Evolutionary conservation across 2,797 vertebrate genomes (phyloP).

Genomic region (Tiaroga cobitis): DNA sequence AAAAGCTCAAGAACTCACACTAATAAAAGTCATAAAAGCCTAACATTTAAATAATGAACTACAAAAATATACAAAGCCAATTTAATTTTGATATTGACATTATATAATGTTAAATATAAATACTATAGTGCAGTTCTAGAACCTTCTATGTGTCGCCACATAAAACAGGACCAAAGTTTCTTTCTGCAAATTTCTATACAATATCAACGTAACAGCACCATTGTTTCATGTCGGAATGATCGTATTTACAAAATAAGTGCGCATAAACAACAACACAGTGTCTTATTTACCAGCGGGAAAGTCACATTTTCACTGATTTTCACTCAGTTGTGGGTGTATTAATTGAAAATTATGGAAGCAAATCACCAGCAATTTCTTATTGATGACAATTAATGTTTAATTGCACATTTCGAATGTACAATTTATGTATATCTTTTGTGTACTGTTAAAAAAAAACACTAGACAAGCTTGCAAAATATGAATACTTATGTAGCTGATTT

Average conservation of each 20-base stretch:
- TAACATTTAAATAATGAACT: background rate
- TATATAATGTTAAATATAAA: no score
- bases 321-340: background rate
- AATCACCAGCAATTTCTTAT: background rate
- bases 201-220: background rate
- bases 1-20: background rate
- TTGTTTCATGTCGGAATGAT: background rate
- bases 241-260: background rate
- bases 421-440: background rate
- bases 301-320: background rate
- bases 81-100: no score
- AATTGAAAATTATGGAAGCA: background rate
- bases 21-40: background rate
- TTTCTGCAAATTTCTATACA: background rate
- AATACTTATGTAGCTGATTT: background rate
- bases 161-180: background rate
- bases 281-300: background rate
- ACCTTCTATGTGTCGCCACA: background rate
- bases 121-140: no score
- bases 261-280: background rate
- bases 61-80: no score
- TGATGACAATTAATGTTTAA: background rate
- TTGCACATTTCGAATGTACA: background rate
- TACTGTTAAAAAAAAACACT: background rate
- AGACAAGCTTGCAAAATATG: background rate